These are phyloP conservation scores for Margaritifera margaritifera DNA, from an alignment of 2,888 invertebrate genomes.

Conservation along the genomic window DNA sequence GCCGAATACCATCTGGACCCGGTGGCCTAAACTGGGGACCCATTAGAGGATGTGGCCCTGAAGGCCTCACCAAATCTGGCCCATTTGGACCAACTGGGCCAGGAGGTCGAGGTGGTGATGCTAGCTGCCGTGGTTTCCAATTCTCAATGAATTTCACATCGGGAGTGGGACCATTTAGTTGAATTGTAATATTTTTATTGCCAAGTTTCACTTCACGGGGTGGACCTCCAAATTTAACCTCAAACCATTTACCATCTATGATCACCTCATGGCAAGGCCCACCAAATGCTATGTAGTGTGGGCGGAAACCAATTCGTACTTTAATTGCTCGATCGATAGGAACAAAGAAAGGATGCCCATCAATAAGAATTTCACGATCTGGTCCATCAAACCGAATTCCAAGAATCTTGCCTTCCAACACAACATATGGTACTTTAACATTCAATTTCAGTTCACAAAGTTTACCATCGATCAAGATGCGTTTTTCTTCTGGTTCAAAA, in stretches of 20 bases:
- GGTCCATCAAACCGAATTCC: slow-evolving; percentile 92
- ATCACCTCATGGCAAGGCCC: slow-evolving; percentile 73
- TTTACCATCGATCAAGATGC: slow-evolving; percentile 83
- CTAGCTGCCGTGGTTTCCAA: slow-evolving; percentile 3
- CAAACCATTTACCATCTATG: slow-evolving; percentile 74
- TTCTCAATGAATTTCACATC: slow-evolving; percentile 85
- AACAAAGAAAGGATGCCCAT: slow-evolving; percentile 80
- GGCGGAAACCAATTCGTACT: slow-evolving; percentile 74
- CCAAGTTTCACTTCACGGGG: slow-evolving; percentile 87
- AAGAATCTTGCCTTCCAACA: slow-evolving; percentile 72
- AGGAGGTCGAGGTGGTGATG: slow-evolving; percentile 2
- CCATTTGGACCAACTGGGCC: background rate
- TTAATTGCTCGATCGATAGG: slow-evolving; percentile 63
- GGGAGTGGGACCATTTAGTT: slow-evolving; percentile 89
- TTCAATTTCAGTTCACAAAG: slow-evolving; percentile 65
- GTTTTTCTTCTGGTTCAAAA: slow-evolving; percentile 89
- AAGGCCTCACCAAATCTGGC: too few species aligned
- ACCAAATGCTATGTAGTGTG: slow-evolving; percentile 68
- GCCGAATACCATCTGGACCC: slow-evolving; percentile 1
- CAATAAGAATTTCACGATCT: slow-evolving; percentile 91
- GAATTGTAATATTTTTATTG: slow-evolving; percentile 84
- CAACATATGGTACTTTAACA: slow-evolving; percentile 63
- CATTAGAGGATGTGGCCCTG: too few species aligned
- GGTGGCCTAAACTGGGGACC: background rate
- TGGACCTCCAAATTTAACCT: slow-evolving; percentile 93